These are phyloP conservation scores for Tetragnatha montana DNA, from an alignment of 2,888 invertebrate species.

Conservation along the genomic window DNA sequence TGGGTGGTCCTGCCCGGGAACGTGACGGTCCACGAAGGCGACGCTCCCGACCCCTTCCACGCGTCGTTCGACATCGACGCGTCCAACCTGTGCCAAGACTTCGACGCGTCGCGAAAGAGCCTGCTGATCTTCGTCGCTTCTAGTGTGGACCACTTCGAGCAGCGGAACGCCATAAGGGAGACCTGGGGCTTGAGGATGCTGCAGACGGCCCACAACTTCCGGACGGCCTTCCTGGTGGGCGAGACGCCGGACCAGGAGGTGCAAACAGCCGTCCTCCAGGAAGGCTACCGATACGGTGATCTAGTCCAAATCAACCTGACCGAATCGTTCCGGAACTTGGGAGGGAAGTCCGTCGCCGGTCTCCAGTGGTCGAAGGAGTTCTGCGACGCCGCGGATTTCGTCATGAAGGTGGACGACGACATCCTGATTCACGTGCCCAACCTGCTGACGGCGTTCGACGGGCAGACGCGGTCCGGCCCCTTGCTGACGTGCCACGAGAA, in stretches of 20 bases:
- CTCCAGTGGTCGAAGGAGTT: constrained; percentile 72
- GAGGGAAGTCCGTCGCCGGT: constrained; percentile 73
- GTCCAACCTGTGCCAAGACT: constrained; percentile 68
- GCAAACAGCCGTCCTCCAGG: constrained; percentile 62
- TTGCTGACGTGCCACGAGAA: constrained; percentile 72
- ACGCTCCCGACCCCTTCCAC: constrained; percentile 33
- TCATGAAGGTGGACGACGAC: constrained; percentile 74
- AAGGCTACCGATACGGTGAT: constrained; percentile 72
- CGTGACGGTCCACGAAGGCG: constrained; percentile 67
- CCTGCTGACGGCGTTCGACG: constrained; percentile 71
- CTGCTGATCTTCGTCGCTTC: constrained; percentile 73
- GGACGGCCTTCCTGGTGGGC: constrained; percentile 73
- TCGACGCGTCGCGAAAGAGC: constrained; percentile 31
- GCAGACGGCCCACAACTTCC: constrained; percentile 72
- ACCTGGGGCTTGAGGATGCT: constrained; percentile 74
- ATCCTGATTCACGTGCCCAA: constrained; percentile 73
- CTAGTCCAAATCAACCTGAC: constrained; percentile 73
- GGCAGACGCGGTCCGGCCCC: constrained; percentile 22
- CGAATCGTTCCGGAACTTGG: constrained; percentile 73
- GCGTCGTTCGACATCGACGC: constrained; percentile 63
- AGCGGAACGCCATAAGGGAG: constrained; percentile 73
- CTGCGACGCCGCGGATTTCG: constrained; percentile 71
- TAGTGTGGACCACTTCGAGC: constrained; percentile 71
- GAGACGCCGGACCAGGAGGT: background rate
- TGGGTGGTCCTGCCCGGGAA: constrained; percentile 63